These are phyloP conservation scores for Copsychus sechellarum DNA, from an alignment of 2,113 vertebrate genomes.

Conservation along the genomic window DNA sequence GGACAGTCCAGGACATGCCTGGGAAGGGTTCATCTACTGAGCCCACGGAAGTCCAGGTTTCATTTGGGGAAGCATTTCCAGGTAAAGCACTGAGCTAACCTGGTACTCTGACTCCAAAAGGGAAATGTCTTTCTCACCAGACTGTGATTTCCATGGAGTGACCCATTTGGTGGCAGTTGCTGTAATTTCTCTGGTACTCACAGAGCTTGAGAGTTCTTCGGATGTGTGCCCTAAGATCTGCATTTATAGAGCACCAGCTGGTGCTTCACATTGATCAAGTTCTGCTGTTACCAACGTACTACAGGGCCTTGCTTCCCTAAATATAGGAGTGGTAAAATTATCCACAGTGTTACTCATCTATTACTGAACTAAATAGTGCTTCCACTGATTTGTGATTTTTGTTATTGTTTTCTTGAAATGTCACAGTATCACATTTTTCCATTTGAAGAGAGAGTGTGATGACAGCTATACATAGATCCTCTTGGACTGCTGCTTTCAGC, in stretches of 20 bases:
- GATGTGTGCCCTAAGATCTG: conserved; percentile 36
- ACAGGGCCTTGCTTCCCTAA: conserved; percentile 42
- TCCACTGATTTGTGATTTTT: conserved; percentile 53
- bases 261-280: conserved; percentile 26
- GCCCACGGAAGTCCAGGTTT: not conserved
- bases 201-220: not conserved
- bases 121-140: not conserved
- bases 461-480: conserved; percentile 38
- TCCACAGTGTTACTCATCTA: conserved; percentile 10
- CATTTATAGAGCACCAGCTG: conserved; percentile 65
- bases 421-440: not conserved
- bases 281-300: conserved; percentile 17
- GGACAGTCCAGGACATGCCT: not conserved
- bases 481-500: conserved; percentile 13
- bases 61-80: not conserved
- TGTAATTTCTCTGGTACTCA: not conserved
- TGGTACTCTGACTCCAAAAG: not conserved
- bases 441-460: conserved; percentile 17
- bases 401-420: conserved; percentile 49
- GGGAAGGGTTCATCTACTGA: not conserved
- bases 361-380: conserved; percentile 26
- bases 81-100: not conserved
- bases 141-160: not conserved
- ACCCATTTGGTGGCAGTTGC: not conserved
- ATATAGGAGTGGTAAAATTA: conserved; percentile 54